Evolutionary conservation across 2,113 vertebrate genomes (phyloP).

Genomic region (Limnothrissa miodon): DNA sequence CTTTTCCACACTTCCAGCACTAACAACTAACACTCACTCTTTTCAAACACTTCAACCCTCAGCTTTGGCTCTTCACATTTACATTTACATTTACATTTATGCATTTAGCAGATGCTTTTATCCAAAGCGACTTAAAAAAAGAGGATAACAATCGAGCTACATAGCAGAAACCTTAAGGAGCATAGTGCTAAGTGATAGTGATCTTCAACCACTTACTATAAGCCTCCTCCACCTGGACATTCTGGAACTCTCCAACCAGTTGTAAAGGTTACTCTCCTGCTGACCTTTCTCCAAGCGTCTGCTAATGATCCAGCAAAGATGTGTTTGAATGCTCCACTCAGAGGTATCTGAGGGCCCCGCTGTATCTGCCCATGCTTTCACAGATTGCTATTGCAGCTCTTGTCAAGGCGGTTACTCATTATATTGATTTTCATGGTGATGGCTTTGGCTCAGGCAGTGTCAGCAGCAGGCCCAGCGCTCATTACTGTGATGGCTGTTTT

Average conservation of each 20-base stretch:
- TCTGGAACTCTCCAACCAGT: not conserved
- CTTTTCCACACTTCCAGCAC: no score
- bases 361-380: not conserved
- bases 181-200: no score
- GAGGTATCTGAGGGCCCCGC: not conserved
- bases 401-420: not conserved
- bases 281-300: not conserved
- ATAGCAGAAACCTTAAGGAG: no score
- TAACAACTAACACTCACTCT: no score
- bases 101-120: no score
- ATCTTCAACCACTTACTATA: not conserved
- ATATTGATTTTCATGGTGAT: not conserved
- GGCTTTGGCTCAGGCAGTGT: not conserved
- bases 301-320: not conserved
- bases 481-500: not conserved
- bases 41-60: no score
- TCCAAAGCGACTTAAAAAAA: no score
- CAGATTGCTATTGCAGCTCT: not conserved
- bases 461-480: not conserved
- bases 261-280: not conserved
- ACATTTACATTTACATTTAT: no score
- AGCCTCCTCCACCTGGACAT: not conserved
- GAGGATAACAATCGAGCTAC: no score
- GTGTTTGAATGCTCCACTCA: not conserved
- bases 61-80: no score